A percentile compares a stretch with the other conserved stretches of the same genome.
These are phyloP conservation scores for Sycophila sp. DNA, from an alignment of 1,140 invertebrate species.

Conservation along the genomic window DNA sequence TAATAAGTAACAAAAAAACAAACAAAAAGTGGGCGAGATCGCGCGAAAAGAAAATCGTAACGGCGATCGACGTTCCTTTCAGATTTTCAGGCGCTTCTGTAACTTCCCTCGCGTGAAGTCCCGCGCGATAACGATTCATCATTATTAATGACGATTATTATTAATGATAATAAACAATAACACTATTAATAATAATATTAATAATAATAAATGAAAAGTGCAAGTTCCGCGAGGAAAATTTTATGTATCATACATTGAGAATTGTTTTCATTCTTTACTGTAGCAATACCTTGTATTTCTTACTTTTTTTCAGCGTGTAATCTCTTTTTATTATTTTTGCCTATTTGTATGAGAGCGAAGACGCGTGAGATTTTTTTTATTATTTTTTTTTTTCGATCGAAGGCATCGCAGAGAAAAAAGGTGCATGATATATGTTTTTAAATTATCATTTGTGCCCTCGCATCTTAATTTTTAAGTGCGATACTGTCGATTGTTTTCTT, in stretches of 20 bases:
- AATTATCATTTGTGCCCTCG: background rate
- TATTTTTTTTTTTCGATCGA: too few relatives aligned
- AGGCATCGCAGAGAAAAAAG: background rate
- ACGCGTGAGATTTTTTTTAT: constrained; percentile 9
- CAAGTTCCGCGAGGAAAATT: constrained; percentile 49
- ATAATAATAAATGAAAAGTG: constrained; percentile 43
- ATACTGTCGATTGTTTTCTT: constrained; percentile 1
- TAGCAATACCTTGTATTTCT: constrained; percentile 28
- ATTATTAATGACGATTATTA: constrained; percentile 37
- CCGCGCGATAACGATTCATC: constrained; percentile 27
- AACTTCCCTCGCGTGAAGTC: constrained; percentile 28
- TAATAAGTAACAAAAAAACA: constrained; percentile 15
- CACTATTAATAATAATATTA: constrained; percentile 35
- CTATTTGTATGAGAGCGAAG: constrained; percentile 16
- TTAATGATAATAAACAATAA: constrained; percentile 37
- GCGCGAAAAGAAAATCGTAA: too few relatives aligned
- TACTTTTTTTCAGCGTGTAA: constrained; percentile 15
- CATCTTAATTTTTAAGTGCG: constrained; percentile 15
- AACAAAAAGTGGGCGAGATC: background rate
- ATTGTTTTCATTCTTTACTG: constrained; percentile 40
- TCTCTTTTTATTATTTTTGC: constrained; percentile 27
- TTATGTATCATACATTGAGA: constrained; percentile 42
- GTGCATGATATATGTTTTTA: background rate
- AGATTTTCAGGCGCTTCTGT: background rate
- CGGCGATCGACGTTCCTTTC: too few relatives aligned